Evolutionary conservation across 64 coral and sea anemone genomes (phyloP), one percentile per base, ranked within the genome.

Genomic region (Dendronephthya gigantea): DNA sequence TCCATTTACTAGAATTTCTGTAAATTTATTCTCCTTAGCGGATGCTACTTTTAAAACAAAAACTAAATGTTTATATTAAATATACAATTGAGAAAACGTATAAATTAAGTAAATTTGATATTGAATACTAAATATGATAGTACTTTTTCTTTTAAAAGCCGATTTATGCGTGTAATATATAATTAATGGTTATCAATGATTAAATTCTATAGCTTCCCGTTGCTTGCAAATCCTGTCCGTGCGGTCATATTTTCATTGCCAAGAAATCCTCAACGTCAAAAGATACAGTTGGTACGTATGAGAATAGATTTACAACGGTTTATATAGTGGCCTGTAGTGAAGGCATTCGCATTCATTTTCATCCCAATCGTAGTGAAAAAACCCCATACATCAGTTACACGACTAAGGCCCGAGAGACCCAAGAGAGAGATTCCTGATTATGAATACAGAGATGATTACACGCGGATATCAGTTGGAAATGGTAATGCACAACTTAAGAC

Each of bases 221-320:
- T 6, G 91, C 91, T 14, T 93, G 91, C 45, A 93, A 93, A 35
- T 93, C 91, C 19, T 93, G 91, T 87, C 88, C 72, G 2, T 93
- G 91, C 83, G 91, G 91, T 9, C 91, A 93, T 49, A 39, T 93
- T 16, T 93, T 93, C 39, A 93, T 93, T 79, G 89, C 87, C 30
- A 85, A 81, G 49, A 93, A 93, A 40, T 56, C 49, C 2, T 47
- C 83, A 45, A 68, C 83, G 36, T 75, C 81, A 87, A 28, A 93
- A 93, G 81, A 74, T 85, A 72, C 83, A 89, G 51, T 32, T 83
- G 91, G 91, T 93, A 56, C 25, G 17, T 62, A n/a, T n/a, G n/a
- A n/a, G n/a, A n/a, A n/a, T n/a, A n/a, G n/a, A n/a, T n/a, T n/a
- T n/a, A n/a, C n/a, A n/a, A n/a, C n/a, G n/a, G n/a, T n/a, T n/a